Percentiles rank a stretch among this genome's conserved stretches.
Evolutionary conservation across 2,113 vertebrate species (phyloP).

Genomic region (Craseonycteris thonglongyai): DNA sequence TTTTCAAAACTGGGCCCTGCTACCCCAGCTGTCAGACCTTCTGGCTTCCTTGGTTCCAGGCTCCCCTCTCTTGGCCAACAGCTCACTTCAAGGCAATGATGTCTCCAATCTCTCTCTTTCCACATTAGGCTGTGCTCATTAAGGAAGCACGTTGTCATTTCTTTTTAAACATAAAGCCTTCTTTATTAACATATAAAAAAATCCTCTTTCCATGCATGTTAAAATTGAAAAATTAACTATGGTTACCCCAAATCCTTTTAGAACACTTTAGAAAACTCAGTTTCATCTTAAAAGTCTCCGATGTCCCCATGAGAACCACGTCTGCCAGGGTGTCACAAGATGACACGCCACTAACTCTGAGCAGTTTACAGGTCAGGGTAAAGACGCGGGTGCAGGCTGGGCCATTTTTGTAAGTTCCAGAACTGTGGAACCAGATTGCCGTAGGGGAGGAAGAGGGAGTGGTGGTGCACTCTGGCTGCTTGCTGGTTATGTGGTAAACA

Average conservation of each 20-base stretch:
- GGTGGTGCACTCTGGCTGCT: not conserved
- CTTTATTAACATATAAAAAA: not conserved
- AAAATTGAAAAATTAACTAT: not conserved
- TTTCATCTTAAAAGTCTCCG: not conserved
- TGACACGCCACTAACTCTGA: not conserved
- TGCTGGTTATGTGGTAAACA: not conserved
- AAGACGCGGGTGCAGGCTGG: rapidly evolving
- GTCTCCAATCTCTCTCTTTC: not conserved
- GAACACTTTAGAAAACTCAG: not conserved
- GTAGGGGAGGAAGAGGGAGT: not conserved
- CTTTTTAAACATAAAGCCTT: not conserved
- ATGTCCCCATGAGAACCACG: not conserved
- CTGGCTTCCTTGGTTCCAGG: too few relatives aligned
- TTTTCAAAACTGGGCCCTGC: not conserved
- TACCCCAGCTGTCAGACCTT: rapidly evolving
- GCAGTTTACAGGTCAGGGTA: not conserved
- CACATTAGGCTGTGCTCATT: not conserved
- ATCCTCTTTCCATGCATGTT: not conserved
- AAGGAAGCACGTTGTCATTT: not conserved
- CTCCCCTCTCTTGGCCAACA: not conserved
- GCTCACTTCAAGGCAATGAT: too few relatives aligned
- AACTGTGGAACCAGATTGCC: not conserved
- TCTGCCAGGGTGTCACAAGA: not conserved
- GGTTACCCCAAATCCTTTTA: not conserved
- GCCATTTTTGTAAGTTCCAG: not conserved